Evolutionary conservation across 2,888 invertebrate genomes (phyloP).

Genomic region (Plagiodera versicolora): DNA sequence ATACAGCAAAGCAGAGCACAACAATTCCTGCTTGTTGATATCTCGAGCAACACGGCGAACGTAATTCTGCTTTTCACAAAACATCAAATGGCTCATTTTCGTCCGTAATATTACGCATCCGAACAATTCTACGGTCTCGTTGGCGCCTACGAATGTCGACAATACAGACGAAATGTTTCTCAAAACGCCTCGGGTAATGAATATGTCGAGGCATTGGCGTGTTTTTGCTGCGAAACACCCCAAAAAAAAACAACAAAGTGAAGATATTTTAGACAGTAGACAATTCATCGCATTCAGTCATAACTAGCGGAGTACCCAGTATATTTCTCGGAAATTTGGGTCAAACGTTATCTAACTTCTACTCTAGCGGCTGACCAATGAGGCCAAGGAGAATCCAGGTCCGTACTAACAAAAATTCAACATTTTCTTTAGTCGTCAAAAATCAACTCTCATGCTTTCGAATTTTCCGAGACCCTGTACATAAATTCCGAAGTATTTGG

Average conservation of each 20-base stretch:
- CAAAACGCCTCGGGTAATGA: conserved; percentile 8
- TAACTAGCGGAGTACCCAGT: too few relatives aligned
- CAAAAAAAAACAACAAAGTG: not conserved
- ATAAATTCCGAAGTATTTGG: too few relatives aligned
- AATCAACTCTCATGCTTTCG: too few relatives aligned
- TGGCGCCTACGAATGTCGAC: conserved; percentile 40
- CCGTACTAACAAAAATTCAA: too few relatives aligned
- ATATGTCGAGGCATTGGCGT: not conserved
- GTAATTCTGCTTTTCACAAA: conserved; percentile 34
- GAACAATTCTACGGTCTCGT: conserved; percentile 37
- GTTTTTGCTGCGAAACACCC: not conserved
- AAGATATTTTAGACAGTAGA: too few relatives aligned
- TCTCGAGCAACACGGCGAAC: conserved; percentile 24
- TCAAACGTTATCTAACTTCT: too few relatives aligned
- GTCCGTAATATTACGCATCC: conserved; percentile 42
- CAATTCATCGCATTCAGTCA: too few relatives aligned
- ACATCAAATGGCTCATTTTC: conserved; percentile 42
- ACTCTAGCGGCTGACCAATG: too few relatives aligned
- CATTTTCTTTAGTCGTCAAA: too few relatives aligned
- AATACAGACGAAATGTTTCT: conserved; percentile 40
- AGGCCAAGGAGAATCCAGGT: too few relatives aligned
- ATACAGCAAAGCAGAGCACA: conserved; percentile 13
- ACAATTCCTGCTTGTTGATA: conserved; percentile 36
- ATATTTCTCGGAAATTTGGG: too few relatives aligned
- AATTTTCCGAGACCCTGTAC: too few relatives aligned